Evolutionary conservation across 2,113 vertebrate genomes (phyloP).

Genomic region (Pteropus alecto): DNA sequence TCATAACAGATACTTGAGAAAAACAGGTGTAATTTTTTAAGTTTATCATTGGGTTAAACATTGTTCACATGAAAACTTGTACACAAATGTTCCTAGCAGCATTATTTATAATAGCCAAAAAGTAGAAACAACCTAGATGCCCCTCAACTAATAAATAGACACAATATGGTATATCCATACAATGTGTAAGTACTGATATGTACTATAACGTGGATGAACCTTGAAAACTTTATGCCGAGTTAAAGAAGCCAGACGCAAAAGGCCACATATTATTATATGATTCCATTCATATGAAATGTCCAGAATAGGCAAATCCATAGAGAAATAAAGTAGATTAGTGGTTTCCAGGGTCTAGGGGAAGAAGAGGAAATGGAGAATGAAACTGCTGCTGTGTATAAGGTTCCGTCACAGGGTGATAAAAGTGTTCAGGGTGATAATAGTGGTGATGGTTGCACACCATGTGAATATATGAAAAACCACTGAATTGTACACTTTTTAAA

Average conservation of each 20-base stretch:
- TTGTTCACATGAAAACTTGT: background rate
- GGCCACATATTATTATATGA: background rate
- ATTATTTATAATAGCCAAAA: background rate
- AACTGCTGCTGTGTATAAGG: background rate
- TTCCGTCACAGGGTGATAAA: background rate
- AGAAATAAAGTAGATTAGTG: background rate
- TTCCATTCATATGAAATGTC: background rate
- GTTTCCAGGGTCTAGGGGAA: background rate
- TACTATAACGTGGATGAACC: background rate
- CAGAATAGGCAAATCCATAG: background rate
- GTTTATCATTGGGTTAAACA: background rate
- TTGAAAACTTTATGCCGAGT: background rate
- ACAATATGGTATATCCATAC: background rate
- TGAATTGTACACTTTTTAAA: background rate
- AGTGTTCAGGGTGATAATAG: background rate
- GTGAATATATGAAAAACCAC: background rate
- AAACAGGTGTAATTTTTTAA: constrained; percentile 18
- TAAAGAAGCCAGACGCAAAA: background rate
- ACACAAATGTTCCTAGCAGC: background rate
- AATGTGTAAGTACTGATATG: background rate
- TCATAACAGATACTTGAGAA: background rate
- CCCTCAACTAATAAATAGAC: background rate
- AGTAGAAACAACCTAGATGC: background rate
- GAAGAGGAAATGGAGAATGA: background rate
- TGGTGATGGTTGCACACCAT: background rate